A percentile compares a stretch with the other conserved stretches of the same genome.
phyloP scores from a whole-genome alignment of 2,888 invertebrate genomes.

The Apamea crenata region DNA sequence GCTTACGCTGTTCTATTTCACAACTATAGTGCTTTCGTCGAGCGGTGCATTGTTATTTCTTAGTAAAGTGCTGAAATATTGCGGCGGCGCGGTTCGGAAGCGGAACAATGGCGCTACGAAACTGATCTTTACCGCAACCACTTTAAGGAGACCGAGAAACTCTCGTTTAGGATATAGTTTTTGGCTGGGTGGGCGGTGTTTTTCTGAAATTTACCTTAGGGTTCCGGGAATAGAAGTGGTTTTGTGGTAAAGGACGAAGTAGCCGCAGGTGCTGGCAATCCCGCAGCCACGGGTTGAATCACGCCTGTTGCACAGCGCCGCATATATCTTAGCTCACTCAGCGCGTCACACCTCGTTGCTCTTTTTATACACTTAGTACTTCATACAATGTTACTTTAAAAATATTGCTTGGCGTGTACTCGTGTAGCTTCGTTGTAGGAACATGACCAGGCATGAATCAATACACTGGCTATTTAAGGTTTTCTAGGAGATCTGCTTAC shows the following conservation, averaged over 20 bases:
- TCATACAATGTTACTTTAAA: conserved; percentile 61
- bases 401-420: conserved; percentile 44
- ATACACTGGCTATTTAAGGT: conserved; percentile 32
- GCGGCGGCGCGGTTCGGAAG: conserved; percentile 78
- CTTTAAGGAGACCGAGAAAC: conserved; percentile 76
- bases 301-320: conserved; percentile 83
- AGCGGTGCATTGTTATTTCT: conserved; percentile 87
- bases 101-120: conserved; percentile 75
- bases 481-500: conserved; percentile 34
- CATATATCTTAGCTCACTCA: conserved; percentile 86
- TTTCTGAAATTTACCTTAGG: conserved; percentile 68
- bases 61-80: conserved; percentile 87
- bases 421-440: conserved; percentile 22
- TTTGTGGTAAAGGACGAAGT: conserved; percentile 61
- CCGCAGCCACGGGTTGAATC: conserved; percentile 83
- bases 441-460: conserved; percentile 16
- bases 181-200: conserved; percentile 63
- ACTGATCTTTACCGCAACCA: conserved; percentile 79
- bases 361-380: conserved; percentile 76
- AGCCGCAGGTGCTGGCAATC: conserved; percentile 84
- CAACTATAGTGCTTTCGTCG: conserved; percentile 82
- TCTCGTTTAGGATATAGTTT: conserved; percentile 79
- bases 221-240: conserved; percentile 57
- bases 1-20: conserved; percentile 81
- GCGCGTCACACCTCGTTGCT: conserved; percentile 80